phyloP scores from a whole-genome alignment of 2,888 invertebrate genomes.

The Oxytorus armatus region DNA sequence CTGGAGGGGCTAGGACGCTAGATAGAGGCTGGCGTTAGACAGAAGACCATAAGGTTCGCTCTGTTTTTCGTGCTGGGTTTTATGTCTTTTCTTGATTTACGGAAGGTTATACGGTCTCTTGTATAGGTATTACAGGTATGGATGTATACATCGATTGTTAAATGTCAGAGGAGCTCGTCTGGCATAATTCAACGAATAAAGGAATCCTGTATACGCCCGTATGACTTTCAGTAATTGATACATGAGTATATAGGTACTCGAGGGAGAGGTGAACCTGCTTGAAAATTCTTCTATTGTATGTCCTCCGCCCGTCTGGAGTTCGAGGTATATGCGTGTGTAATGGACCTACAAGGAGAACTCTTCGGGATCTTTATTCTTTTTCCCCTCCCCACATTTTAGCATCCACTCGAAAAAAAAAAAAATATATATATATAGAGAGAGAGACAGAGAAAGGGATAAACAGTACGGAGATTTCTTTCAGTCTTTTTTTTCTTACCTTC shows the following conservation, averaged over 20 bases:
- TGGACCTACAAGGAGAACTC: constrained; percentile 62
- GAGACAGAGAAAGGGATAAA: constrained; percentile 10
- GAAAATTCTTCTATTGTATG: constrained; percentile 61
- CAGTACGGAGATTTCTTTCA: neutral
- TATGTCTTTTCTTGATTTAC: constrained; percentile 67
- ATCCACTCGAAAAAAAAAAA: constrained; percentile 19
- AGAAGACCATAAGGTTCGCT: constrained; percentile 35
- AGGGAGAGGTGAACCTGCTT: constrained; percentile 54
- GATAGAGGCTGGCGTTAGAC: too few relatives aligned
- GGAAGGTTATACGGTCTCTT: constrained; percentile 51
- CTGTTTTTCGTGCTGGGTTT: constrained; percentile 57
- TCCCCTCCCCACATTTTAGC: constrained; percentile 31
- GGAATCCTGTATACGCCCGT: neutral
- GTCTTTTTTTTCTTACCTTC: neutral
- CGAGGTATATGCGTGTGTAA: constrained; percentile 62
- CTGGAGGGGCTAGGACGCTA: too few relatives aligned
- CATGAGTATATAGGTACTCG: constrained; percentile 7
- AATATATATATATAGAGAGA: constrained; percentile 4
- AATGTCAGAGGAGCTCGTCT: constrained; percentile 2
- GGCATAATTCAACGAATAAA: neutral
- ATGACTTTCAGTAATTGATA: constrained; percentile 11
- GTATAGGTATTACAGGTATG: constrained; percentile 35
- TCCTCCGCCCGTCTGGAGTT: constrained; percentile 39
- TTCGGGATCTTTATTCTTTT: constrained; percentile 51
- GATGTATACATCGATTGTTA: neutral